These are phyloP conservation scores for Mechanitis messenoides DNA, from an alignment of 2,888 invertebrate genomes.

Conservation along the genomic window DNA sequence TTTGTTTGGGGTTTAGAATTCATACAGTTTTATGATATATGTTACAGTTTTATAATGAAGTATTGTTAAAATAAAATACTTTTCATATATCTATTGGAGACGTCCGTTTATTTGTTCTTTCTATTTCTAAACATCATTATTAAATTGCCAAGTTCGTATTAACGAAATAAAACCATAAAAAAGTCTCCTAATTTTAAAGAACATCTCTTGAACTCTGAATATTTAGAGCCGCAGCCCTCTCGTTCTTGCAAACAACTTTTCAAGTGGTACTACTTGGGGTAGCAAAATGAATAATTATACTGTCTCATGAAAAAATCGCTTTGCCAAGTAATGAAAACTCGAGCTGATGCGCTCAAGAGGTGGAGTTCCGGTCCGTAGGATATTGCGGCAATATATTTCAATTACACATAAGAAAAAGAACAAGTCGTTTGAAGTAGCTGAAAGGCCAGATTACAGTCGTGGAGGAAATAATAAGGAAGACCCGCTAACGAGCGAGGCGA, in stretches of 20 bases:
- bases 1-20: too few species aligned
- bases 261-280: constrained; percentile 51
- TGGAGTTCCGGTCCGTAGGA: constrained; percentile 68
- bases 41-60: too few species aligned
- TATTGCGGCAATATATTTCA: constrained; percentile 77
- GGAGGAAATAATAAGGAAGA: constrained; percentile 70
- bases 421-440: constrained; percentile 75
- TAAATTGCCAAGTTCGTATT: not conserved
- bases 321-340: constrained; percentile 72
- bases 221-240: constrained; percentile 27
- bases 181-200: constrained; percentile 7
- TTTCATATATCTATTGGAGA: too few species aligned
- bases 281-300: constrained; percentile 73
- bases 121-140: not conserved
- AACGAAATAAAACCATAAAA: constrained; percentile 11
- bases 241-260: constrained; percentile 44
- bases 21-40: too few species aligned
- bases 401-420: constrained; percentile 77
- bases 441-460: constrained; percentile 72
- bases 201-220: constrained; percentile 42
- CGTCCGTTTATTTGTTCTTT: too few species aligned
- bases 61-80: too few species aligned
- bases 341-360: constrained; percentile 70
- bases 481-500: constrained; percentile 65
- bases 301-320: constrained; percentile 71